Conservation (phyloP, 2,113 vertebrate genomes). For the Ochotona princeps region DNA sequence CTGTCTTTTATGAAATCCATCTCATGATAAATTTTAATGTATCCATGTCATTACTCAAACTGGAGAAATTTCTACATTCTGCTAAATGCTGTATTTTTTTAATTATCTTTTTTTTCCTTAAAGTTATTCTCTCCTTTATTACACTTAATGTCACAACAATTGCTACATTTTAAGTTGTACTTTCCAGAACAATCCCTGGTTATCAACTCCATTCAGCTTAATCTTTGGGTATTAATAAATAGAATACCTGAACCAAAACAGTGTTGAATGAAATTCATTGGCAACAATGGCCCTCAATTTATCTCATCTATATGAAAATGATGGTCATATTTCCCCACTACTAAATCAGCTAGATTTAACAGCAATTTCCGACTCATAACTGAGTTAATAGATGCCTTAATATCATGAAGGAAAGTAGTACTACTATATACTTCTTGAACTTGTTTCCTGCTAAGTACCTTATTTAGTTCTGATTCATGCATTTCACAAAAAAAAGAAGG, state of each 20-base stretch:
- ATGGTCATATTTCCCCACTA: neutral
- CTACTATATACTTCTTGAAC: neutral
- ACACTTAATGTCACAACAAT: neutral
- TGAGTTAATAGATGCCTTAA: neutral
- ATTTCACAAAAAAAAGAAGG: neutral
- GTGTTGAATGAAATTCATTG: slow-evolving; percentile 11
- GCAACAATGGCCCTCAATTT: neutral
- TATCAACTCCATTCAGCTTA: neutral
- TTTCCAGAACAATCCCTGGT: neutral
- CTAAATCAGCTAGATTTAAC: slow-evolving; percentile 6
- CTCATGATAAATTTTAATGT: slow-evolving; percentile 19
- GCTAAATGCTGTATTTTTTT: neutral
- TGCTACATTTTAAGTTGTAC: neutral
- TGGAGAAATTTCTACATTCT: neutral
- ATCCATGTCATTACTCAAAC: neutral
- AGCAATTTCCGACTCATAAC: neutral
- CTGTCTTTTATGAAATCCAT: neutral
- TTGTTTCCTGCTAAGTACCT: neutral
- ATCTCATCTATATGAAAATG: neutral
- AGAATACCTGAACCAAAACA: neutral
- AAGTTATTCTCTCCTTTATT: neutral
- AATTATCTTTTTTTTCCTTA: neutral
- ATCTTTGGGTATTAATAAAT: neutral
- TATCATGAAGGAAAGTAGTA: neutral
- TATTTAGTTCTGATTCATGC: neutral